A percentile compares a stretch with the other conserved stretches of the same genome.
phyloP scores from a whole-genome alignment of 2,797 vertebrate genomes.

The Sebastes flavidus region DNA sequence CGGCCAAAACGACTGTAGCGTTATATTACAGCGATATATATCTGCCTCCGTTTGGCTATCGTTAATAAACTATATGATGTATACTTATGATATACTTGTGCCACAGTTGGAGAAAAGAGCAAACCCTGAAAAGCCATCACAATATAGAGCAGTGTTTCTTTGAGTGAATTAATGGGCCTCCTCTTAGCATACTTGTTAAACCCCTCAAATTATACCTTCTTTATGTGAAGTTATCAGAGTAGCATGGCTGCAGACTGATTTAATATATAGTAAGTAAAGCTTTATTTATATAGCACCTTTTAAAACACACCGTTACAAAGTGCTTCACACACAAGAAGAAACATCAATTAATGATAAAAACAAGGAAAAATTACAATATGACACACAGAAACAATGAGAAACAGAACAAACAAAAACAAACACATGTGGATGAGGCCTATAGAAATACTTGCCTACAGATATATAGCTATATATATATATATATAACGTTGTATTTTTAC shows the following conservation, averaged over 20 bases:
- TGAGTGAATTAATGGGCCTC: slow-evolving; percentile 17
- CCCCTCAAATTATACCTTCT: no score
- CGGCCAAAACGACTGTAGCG: slow-evolving; percentile 8
- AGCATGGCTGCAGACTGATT: background rate
- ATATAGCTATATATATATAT: no score
- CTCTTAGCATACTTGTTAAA: background rate
- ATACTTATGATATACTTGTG: background rate
- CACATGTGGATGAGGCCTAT: no score
- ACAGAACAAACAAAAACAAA: no score
- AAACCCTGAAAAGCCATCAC: background rate
- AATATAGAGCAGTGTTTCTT: background rate
- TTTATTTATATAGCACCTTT: no score
- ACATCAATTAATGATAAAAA: no score
- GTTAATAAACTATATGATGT: background rate
- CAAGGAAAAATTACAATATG: rapidly evolving
- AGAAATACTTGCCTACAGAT: no score
- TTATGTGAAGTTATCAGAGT: no score
- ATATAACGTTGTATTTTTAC: background rate
- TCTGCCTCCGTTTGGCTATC: background rate
- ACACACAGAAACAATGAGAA: no score
- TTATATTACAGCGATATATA: background rate
- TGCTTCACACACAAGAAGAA: no score
- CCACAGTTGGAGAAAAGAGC: background rate
- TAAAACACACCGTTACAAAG: no score
- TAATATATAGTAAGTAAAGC: no score